Conservation (phyloP, 2,888 invertebrate species). For the Lypha dubia region DNA sequence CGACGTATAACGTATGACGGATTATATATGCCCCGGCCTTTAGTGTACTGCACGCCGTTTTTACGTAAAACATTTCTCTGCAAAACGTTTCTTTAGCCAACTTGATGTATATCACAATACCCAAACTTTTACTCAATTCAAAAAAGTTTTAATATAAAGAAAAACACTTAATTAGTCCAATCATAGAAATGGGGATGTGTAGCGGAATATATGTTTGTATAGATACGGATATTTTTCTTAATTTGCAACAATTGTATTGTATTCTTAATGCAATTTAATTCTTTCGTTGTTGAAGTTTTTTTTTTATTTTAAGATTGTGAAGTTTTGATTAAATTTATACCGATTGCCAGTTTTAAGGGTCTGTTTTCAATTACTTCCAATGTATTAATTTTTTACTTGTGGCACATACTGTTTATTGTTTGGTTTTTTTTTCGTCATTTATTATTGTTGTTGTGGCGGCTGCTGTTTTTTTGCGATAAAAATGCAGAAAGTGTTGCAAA, state of each 20-base stretch:
- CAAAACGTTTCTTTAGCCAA: too few species aligned
- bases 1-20: too few species aligned
- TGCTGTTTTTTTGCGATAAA: background rate
- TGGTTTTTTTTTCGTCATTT: background rate
- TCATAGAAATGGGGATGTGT: too few species aligned
- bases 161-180: too few species aligned
- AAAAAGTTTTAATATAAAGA: too few species aligned
- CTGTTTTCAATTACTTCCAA: constrained; percentile 17
- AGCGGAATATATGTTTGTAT: background rate
- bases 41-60: too few species aligned
- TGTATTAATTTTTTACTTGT: constrained; percentile 26
- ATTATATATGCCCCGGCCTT: too few species aligned
- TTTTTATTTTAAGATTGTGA: constrained; percentile 22
- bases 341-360: constrained; percentile 36
- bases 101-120: too few species aligned
- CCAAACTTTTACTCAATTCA: too few species aligned
- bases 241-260: constrained; percentile 63
- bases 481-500: constrained; percentile 10
- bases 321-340: constrained; percentile 60
- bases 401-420: constrained; percentile 47
- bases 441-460: background rate
- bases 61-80: too few species aligned
- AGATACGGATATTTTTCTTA: constrained; percentile 56
- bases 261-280: constrained; percentile 54
- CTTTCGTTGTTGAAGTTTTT: background rate